These are phyloP conservation scores for Pristiophorus japonicus DNA, from an alignment of 2,113 vertebrate species.

Conservation along the genomic window DNA sequence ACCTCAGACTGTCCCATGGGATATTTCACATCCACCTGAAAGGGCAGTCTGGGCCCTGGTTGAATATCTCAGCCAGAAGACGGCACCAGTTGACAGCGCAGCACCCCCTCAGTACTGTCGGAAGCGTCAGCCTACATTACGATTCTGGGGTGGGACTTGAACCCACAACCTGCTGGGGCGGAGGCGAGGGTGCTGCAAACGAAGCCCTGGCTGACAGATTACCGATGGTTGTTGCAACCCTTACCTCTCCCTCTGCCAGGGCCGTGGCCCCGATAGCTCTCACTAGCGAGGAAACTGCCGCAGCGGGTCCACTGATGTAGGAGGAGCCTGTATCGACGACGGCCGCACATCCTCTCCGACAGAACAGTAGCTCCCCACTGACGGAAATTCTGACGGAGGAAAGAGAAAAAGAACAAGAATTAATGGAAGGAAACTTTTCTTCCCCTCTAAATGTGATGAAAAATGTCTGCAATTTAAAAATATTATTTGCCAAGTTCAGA, in stretches of 20 bases:
- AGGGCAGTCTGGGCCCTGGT: not conserved
- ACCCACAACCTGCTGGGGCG: not conserved
- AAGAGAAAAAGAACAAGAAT: not conserved
- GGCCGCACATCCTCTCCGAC: slow-evolving; percentile 72
- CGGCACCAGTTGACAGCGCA: not conserved
- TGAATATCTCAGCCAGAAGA: not conserved
- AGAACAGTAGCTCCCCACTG: slow-evolving; percentile 68
- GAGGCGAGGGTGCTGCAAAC: too few relatives aligned
- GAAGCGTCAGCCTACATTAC: not conserved
- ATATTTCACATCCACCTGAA: not conserved
- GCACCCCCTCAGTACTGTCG: not conserved
- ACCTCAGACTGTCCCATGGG: not conserved
- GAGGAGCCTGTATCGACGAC: slow-evolving; percentile 85
- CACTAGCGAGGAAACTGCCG: slow-evolving; percentile 71
- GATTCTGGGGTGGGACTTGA: not conserved
- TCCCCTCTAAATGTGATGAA: too few relatives aligned
- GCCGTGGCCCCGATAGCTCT: slow-evolving; percentile 72
- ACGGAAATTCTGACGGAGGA: slow-evolving; percentile 67
- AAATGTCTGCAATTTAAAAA: too few relatives aligned
- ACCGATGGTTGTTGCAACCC: slow-evolving; percentile 31
- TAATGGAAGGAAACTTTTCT: not conserved
- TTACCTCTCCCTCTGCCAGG: slow-evolving; percentile 69
- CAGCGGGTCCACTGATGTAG: slow-evolving; percentile 82
- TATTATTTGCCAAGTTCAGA: too few relatives aligned
- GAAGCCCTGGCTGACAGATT: too few relatives aligned